A percentile compares a stretch with the other conserved stretches of the same genome.
Evolutionary conservation across 2,797 vertebrate genomes (phyloP).

Genomic region (Anolis apletophallus): DNA sequence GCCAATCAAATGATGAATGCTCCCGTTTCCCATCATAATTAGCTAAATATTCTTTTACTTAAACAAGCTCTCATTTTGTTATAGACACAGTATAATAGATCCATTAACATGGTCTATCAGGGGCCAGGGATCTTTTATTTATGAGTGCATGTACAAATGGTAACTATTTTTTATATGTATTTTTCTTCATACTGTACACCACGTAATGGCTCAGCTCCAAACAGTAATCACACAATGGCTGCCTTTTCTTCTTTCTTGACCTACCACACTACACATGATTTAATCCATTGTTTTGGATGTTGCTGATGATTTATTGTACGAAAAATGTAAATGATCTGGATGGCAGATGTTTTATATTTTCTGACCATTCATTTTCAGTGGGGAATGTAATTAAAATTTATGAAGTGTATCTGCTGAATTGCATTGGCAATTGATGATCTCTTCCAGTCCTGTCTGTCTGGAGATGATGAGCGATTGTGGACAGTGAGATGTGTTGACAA

Average conservation of each 20-base stretch:
- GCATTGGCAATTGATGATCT: constrained; percentile 95
- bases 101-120: constrained; percentile 67
- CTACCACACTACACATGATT: constrained; percentile 81
- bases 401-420: constrained; percentile 98
- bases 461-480: constrained; percentile 94
- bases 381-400: constrained; percentile 98
- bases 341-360: constrained; percentile 99
- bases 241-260: constrained; percentile 75
- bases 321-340: constrained; percentile 93
- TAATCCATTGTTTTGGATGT: constrained; percentile 81
- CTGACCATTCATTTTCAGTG: constrained; percentile 97
- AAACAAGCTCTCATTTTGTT: constrained; percentile 72
- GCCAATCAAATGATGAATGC: constrained; percentile 69
- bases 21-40: constrained; percentile 70
- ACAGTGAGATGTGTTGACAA: constrained; percentile 89
- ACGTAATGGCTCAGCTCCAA: constrained; percentile 65
- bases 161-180: constrained; percentile 60
- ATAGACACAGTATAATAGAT: constrained; percentile 66
- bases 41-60: constrained; percentile 75
- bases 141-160: constrained; percentile 60
- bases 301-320: constrained; percentile 90
- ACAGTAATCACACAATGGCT: constrained; percentile 69
- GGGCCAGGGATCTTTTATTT: constrained; percentile 61
- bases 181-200: constrained; percentile 53
- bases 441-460: constrained; percentile 88